These are phyloP conservation scores for Diogma glabrata DNA, from an alignment of 2,888 invertebrate species.

Conservation along the genomic window DNA sequence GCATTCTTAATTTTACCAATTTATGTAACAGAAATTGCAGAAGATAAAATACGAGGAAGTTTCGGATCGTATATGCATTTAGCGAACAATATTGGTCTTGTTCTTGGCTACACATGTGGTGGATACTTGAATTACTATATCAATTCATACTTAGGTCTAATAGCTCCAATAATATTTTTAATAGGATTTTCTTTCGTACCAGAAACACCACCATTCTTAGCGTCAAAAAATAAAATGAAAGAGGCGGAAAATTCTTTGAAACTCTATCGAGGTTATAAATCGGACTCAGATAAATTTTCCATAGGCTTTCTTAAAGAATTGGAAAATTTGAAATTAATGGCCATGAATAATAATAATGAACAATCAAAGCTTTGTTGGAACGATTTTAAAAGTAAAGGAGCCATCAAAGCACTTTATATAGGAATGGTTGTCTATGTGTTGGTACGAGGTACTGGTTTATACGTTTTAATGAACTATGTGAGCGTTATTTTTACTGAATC, in stretches of 20 bases:
- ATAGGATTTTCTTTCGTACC: constrained; percentile 28
- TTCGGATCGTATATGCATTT: constrained; percentile 18
- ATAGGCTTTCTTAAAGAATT: background rate
- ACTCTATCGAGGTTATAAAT: background rate
- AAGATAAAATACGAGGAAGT: constrained; percentile 12
- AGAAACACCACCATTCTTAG: constrained; percentile 27
- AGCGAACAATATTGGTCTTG: constrained; percentile 28
- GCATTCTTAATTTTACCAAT: constrained; percentile 13
- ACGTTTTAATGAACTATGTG: constrained; percentile 32
- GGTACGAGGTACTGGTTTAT: constrained; percentile 31
- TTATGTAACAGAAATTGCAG: constrained; percentile 14
- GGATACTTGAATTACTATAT: constrained; percentile 12
- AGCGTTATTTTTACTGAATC: constrained; percentile 30
- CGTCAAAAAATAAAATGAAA: background rate
- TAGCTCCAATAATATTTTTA: constrained; percentile 24
- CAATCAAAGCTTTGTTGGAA: too few species aligned
- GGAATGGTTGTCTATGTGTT: background rate
- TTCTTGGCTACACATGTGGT: constrained; percentile 24
- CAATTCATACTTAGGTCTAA: constrained; percentile 25
- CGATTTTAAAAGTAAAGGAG: background rate
- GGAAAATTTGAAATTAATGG: background rate
- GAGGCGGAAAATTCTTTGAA: constrained; percentile 5
- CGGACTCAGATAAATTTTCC: background rate
- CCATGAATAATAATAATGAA: too few species aligned
- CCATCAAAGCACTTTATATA: background rate